phyloP scores from a whole-genome alignment of 2,113 vertebrate species.

The Odontophorus gujanensis region DNA sequence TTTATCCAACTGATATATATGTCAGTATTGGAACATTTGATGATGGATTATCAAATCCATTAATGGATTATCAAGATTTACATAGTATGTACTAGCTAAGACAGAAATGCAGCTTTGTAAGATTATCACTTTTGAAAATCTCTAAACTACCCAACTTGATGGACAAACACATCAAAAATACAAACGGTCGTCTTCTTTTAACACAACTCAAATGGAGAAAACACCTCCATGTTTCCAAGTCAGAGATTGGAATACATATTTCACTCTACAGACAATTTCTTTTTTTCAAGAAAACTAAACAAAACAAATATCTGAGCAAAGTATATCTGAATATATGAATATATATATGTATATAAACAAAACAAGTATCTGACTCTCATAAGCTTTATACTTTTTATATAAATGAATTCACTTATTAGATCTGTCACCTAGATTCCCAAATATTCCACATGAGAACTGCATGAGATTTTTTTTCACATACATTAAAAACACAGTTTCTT shows the following conservation, averaged over 20 bases:
- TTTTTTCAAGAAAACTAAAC: not conserved
- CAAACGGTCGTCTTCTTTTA: not conserved
- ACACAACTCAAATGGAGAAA: accelerated
- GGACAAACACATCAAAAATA: too few species aligned
- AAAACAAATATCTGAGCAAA: not conserved
- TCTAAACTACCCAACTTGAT: not conserved
- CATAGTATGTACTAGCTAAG: not conserved
- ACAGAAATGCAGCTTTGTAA: not conserved
- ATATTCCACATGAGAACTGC: not conserved
- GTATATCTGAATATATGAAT: too few species aligned
- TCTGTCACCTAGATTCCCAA: not conserved
- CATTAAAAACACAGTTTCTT: not conserved
- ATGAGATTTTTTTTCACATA: not conserved
- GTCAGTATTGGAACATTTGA: not conserved
- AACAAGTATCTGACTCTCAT: not conserved
- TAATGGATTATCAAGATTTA: not conserved
- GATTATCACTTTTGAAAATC: not conserved
- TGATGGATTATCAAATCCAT: too few species aligned
- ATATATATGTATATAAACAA: too few species aligned
- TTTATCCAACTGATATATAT: not conserved
- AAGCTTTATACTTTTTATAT: not conserved
- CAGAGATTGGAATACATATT: not conserved
- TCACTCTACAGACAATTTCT: not conserved
- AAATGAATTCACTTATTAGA: not conserved
- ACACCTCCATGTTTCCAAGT: not conserved